A percentile compares a stretch with the other conserved stretches of the same genome.
Conservation (phyloP, 2,888 invertebrate species). For the Nymphalis urticae region DNA sequence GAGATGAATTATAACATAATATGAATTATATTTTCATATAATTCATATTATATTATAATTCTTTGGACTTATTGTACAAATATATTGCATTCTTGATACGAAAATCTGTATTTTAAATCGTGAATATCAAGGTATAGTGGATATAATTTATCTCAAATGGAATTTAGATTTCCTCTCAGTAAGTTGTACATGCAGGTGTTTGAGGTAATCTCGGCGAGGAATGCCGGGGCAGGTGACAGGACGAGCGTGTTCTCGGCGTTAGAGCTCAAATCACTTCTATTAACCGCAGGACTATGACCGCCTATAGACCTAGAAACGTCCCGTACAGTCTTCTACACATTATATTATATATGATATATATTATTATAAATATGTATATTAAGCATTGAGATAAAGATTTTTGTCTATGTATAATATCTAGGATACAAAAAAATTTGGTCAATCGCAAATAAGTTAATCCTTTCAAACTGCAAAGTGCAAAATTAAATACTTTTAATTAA, state of each 20-base stretch:
- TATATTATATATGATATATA: background rate
- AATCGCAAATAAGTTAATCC: too few species aligned
- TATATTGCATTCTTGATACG: background rate
- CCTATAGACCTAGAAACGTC: conserved; percentile 51
- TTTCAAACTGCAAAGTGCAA: too few species aligned
- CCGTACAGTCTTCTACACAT: background rate
- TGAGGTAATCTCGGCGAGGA: conserved; percentile 72
- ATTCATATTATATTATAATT: too few species aligned
- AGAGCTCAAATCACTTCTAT: conserved; percentile 77
- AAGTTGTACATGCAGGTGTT: conserved; percentile 56
- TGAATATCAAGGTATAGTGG: background rate
- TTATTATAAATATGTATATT: too few species aligned
- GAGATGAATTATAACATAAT: too few species aligned
- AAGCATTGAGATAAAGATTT: too few species aligned
- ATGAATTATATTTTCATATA: too few species aligned
- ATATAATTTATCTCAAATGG: conserved; percentile 18
- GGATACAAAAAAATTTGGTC: too few species aligned
- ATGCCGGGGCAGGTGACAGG: conserved; percentile 78
- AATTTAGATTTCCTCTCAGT: conserved; percentile 26
- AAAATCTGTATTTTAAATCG: background rate
- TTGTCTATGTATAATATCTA: too few species aligned
- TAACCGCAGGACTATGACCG: conserved; percentile 78
- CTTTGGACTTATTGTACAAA: too few species aligned
- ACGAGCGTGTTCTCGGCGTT: conserved; percentile 65
- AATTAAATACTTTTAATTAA: too few species aligned